Conservation (phyloP, 1,140 invertebrate species). For the Cydia amplana region DNA sequence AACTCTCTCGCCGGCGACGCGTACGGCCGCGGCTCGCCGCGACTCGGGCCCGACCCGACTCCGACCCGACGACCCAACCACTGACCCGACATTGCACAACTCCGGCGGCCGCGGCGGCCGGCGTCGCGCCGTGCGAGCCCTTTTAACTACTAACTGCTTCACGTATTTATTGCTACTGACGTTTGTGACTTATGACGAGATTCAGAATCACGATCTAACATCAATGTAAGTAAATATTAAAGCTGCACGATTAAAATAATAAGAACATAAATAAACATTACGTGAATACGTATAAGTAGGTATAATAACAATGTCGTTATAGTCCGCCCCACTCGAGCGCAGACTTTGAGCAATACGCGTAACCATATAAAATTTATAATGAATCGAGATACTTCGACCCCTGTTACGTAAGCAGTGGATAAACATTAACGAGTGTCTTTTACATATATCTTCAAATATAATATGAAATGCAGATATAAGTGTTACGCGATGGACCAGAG, state of each 20-base stretch:
- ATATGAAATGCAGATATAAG: slow-evolving; percentile 46
- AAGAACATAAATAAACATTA: slow-evolving; percentile 78
- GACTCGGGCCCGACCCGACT: slow-evolving; percentile 40
- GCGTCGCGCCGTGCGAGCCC: slow-evolving; percentile 50
- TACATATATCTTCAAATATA: slow-evolving; percentile 45
- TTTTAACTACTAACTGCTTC: slow-evolving; percentile 63
- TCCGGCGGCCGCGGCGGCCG: slow-evolving; percentile 41
- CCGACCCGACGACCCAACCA: slow-evolving; percentile 41
- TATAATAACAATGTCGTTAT: slow-evolving; percentile 67
- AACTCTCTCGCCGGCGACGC: slow-evolving; percentile 46
- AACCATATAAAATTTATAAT: slow-evolving; percentile 55
- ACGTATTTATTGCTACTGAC: slow-evolving; percentile 76
- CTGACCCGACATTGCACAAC: slow-evolving; percentile 67
- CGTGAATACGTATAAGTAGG: slow-evolving; percentile 66
- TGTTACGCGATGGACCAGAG: slow-evolving; percentile 44
- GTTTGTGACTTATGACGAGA: slow-evolving; percentile 79
- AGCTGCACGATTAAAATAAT: slow-evolving; percentile 74
- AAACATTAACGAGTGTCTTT: slow-evolving; percentile 69
- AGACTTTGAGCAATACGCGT: slow-evolving; percentile 74
- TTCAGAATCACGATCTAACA: slow-evolving; percentile 78
- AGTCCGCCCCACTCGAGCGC: slow-evolving; percentile 61
- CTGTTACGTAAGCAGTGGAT: slow-evolving; percentile 65
- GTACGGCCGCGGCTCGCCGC: slow-evolving; percentile 39
- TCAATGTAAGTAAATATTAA: slow-evolving; percentile 78
- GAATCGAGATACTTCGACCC: slow-evolving; percentile 46